Conservation (phyloP, 2,888 invertebrate species). For the Cryptocephalus primarius region DNA sequence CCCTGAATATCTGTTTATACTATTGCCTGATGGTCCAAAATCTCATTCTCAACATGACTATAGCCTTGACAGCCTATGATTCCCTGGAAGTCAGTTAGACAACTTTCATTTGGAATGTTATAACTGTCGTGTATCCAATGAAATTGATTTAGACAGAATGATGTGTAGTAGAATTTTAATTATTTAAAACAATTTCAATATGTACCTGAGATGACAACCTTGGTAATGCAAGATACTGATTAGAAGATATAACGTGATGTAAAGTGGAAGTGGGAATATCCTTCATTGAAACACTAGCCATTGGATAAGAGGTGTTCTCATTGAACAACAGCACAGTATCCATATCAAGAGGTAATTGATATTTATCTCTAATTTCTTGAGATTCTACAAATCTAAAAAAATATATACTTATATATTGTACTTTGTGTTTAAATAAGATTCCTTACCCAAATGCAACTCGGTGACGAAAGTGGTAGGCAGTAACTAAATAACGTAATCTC, state of each 20-base stretch:
- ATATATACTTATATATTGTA: not conserved
- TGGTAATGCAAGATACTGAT: constrained; percentile 80
- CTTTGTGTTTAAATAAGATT: not conserved
- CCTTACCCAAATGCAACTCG: constrained; percentile 77
- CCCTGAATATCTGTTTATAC: too few relatives aligned
- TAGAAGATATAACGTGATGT: constrained; percentile 77
- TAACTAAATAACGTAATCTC: constrained; percentile 75
- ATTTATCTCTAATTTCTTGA: constrained; percentile 51
- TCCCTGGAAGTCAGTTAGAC: too few relatives aligned
- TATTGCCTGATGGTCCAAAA: too few relatives aligned
- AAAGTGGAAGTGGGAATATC: constrained; percentile 83
- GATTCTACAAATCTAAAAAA: constrained; percentile 59
- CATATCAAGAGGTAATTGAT: constrained; percentile 60
- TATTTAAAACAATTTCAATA: too few relatives aligned
- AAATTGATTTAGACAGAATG: too few relatives aligned
- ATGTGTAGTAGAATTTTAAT: too few relatives aligned
- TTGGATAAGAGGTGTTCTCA: constrained; percentile 70
- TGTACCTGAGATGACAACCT: constrained; percentile 84
- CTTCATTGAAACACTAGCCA: constrained; percentile 78
- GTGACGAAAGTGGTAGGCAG: constrained; percentile 78
- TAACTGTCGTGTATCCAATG: too few relatives aligned
- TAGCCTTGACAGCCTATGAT: too few relatives aligned
- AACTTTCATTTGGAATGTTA: too few relatives aligned
- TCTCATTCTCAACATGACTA: too few relatives aligned
- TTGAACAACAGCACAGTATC: constrained; percentile 83